These are phyloP conservation scores for Epinephelus lanceolatus DNA, from an alignment of 2,113 vertebrate genomes.

Conservation along the genomic window DNA sequence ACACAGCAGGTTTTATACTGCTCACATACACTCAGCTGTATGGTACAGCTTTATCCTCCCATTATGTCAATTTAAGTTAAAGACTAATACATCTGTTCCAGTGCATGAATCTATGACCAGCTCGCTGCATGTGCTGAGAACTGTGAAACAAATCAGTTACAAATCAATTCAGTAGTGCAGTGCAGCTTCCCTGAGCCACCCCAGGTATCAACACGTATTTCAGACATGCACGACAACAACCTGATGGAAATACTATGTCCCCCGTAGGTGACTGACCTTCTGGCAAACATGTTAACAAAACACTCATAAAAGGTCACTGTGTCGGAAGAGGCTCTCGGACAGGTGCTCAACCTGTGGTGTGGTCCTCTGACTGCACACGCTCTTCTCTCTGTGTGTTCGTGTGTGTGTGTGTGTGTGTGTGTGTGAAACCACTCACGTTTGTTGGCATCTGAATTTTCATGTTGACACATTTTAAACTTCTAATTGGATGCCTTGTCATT, in stretches of 20 bases:
- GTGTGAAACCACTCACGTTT: neutral
- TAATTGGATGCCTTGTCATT: slow-evolving; percentile 42
- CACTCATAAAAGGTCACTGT: slow-evolving; percentile 39
- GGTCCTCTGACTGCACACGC: slow-evolving; percentile 5
- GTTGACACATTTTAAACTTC: slow-evolving; percentile 42
- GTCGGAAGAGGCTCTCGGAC: slow-evolving; percentile 41
- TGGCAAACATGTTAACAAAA: slow-evolving; percentile 26
- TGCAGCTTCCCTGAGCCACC: slow-evolving; percentile 8
- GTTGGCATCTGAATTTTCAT: slow-evolving; percentile 12
- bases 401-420: neutral
- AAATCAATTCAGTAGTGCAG: neutral
- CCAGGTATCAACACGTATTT: slow-evolving; percentile 31
- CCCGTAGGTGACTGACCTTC: slow-evolving; percentile 51
- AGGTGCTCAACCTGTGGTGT: slow-evolving; percentile 24
- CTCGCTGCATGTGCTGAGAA: neutral
- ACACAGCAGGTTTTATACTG: neutral
- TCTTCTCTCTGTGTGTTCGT: neutral
- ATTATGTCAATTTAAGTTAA: neutral
- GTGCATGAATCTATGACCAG: neutral
- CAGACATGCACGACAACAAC: slow-evolving; percentile 22
- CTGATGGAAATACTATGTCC: slow-evolving; percentile 29
- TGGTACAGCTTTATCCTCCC: neutral
- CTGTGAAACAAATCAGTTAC: slow-evolving; percentile 1
- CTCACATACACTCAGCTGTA: neutral
- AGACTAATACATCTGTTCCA: neutral